phyloP scores from a whole-genome alignment of 2,888 invertebrate species.

The Gandaritis pyraliata region DNA sequence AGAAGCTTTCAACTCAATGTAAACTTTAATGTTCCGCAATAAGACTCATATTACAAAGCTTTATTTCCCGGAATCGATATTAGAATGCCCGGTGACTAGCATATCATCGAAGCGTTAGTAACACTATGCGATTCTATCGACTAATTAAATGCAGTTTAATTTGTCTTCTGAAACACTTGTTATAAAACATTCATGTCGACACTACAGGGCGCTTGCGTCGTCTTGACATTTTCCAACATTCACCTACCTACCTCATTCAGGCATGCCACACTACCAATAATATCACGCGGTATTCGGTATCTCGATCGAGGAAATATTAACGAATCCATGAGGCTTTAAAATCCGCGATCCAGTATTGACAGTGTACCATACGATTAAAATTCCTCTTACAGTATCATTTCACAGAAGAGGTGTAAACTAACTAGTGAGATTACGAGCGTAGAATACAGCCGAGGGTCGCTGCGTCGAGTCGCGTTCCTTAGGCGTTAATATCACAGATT shows the following conservation, averaged over 20 bases:
- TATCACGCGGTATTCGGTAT: too few relatives aligned
- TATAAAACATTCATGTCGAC: constrained; percentile 16
- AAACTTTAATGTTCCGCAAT: constrained; percentile 17
- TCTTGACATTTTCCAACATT: background rate
- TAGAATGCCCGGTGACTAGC: constrained; percentile 58
- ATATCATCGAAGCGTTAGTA: constrained; percentile 56
- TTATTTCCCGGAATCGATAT: constrained; percentile 29
- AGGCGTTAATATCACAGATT: constrained; percentile 83
- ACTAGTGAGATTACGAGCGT: constrained; percentile 63
- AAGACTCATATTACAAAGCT: constrained; percentile 20
- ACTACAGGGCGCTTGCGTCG: constrained; percentile 5
- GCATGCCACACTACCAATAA: too few relatives aligned
- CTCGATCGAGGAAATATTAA: too few relatives aligned
- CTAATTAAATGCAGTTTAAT: constrained; percentile 61
- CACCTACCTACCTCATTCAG: constrained; percentile 10
- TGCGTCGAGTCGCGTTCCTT: constrained; percentile 56
- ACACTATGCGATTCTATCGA: constrained; percentile 51
- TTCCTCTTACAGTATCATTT: background rate
- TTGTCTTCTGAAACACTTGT: constrained; percentile 43
- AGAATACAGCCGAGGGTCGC: constrained; percentile 41
- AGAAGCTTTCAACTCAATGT: constrained; percentile 15
- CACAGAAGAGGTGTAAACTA: constrained; percentile 49
- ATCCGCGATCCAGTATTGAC: too few relatives aligned
- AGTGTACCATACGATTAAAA: background rate
- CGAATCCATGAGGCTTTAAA: too few relatives aligned